phyloP scores from a whole-genome alignment of 2,797 vertebrate genomes.

The Eulemur mongoz region DNA sequence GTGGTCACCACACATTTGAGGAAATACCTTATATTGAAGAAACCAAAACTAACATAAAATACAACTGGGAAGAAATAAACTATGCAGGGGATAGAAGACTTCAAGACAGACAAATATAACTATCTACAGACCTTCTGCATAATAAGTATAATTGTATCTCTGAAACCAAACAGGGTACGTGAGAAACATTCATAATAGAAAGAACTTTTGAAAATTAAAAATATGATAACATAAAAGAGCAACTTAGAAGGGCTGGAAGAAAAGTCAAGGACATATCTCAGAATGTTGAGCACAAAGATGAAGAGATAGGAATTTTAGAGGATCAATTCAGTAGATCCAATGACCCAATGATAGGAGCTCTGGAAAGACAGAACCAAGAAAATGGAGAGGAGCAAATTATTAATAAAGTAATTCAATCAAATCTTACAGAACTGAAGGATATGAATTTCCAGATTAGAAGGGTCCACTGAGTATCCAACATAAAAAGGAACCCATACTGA shows the following conservation, averaged over 20 bases:
- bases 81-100: neutral
- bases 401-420: constrained; percentile 49
- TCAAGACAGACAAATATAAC: neutral
- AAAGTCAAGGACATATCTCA: neutral
- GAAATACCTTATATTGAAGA: neutral
- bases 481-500: neutral
- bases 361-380: neutral
- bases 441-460: neutral
- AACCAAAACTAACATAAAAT: constrained; percentile 26
- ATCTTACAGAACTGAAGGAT: neutral
- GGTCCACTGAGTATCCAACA: neutral
- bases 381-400: neutral
- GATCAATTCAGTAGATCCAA: neutral
- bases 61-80: constrained; percentile 9
- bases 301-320: constrained; percentile 33
- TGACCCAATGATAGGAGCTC: neutral
- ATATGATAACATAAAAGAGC: neutral
- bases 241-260: neutral
- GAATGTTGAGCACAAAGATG: constrained; percentile 27
- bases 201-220: constrained; percentile 46
- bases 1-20: neutral
- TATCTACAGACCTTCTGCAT: neutral
- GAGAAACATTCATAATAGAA: constrained; percentile 25
- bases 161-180: neutral
- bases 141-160: neutral